These are phyloP conservation scores for Dryadula phaetusa DNA, from an alignment of 2,888 invertebrate species.

Conservation along the genomic window DNA sequence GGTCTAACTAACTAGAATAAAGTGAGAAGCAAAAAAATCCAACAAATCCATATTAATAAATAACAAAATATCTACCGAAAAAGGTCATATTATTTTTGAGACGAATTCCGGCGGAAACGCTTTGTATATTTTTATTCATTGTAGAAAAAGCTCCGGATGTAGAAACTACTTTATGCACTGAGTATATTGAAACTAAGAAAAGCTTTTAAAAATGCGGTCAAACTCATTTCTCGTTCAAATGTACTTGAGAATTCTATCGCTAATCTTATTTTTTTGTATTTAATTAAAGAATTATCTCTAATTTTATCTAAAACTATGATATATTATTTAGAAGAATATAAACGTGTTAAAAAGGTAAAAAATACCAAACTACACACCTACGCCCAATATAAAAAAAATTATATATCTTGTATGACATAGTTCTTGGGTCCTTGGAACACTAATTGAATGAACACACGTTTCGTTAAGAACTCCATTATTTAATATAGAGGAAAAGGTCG, in stretches of 20 bases:
- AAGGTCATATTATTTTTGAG: not conserved
- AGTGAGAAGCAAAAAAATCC: no score
- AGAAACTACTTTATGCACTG: conserved; percentile 21
- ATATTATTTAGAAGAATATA: no score
- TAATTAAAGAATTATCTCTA: not conserved
- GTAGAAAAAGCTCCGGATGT: conserved; percentile 19
- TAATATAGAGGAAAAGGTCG: not conserved
- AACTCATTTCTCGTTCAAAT: conserved; percentile 23
- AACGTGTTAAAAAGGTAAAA: no score
- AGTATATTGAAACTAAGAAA: conserved; percentile 23
- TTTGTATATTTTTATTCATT: conserved; percentile 9
- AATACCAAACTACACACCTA: no score
- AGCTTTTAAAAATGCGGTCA: conserved; percentile 28
- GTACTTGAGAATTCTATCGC: conserved; percentile 15
- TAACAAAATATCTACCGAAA: no score
- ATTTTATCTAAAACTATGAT: no score
- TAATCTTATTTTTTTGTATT: conserved; percentile 4
- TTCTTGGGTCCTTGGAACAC: not conserved
- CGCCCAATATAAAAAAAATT: no score
- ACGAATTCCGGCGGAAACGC: not conserved
- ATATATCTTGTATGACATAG: not conserved
- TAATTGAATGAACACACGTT: conserved; percentile 23
- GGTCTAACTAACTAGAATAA: no score
- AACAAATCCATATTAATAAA: no score
- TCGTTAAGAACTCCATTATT: not conserved